phyloP scores from a whole-genome alignment of 2,888 invertebrate species.

The Tigriopus californicus region DNA sequence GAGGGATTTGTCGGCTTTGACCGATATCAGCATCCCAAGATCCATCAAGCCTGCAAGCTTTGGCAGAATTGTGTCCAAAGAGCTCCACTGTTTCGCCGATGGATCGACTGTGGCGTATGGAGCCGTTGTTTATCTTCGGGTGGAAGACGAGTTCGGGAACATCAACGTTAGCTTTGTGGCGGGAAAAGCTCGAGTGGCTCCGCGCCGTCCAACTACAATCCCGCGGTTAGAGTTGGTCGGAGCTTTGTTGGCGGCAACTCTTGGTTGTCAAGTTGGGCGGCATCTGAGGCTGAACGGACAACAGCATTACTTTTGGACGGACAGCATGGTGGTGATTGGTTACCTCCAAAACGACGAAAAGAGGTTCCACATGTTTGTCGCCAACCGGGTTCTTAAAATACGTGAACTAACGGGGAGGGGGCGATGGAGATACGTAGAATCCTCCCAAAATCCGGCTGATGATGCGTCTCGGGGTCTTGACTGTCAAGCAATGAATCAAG shows the following conservation, averaged over 20 bases:
- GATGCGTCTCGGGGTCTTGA: not conserved
- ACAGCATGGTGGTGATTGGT: conserved; percentile 2
- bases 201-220: not conserved
- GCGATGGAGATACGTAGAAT: conserved; percentile 11
- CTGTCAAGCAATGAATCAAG: not conserved
- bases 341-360: conserved; percentile 6
- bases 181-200: too few species aligned
- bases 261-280: not conserved
- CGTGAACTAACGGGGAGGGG: not conserved
- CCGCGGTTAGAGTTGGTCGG: not conserved
- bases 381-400: conserved; percentile 1
- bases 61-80: too few species aligned
- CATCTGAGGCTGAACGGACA: too few species aligned
- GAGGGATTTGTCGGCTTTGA: too few species aligned
- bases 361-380: conserved; percentile 15
- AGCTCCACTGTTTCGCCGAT: too few species aligned
- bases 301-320: conserved; percentile 14
- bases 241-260: not conserved
- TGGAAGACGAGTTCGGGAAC: too few species aligned
- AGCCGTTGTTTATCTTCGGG: too few species aligned
- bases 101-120: too few species aligned
- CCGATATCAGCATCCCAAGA: too few species aligned
- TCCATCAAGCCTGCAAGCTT: too few species aligned
- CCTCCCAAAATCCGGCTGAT: conserved; percentile 6
- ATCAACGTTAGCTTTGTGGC: too few species aligned